Evolutionary conservation across 2,113 vertebrate species (phyloP).

Genomic region (Climacteris rufus): DNA sequence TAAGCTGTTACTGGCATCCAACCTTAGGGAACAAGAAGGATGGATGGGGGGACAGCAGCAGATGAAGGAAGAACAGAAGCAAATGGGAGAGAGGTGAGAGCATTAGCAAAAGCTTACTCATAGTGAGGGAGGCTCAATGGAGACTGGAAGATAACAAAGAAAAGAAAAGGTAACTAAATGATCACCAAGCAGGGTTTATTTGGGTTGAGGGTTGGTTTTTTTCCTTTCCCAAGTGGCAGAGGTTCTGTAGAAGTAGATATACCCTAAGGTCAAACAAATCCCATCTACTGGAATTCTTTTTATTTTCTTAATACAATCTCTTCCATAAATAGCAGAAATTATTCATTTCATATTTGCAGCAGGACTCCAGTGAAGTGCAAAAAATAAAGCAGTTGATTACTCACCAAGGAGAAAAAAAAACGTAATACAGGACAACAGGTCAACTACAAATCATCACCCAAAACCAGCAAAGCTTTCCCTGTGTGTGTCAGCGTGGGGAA

Average conservation of each 20-base stretch:
- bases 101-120: not conserved
- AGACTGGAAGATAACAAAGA: not conserved
- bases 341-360: not conserved
- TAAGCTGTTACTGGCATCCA: not conserved
- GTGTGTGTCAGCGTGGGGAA: accelerated
- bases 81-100: not conserved
- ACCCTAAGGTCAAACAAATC: not conserved
- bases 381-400: not conserved
- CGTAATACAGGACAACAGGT: not conserved
- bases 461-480: not conserved
- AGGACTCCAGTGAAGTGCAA: not conserved
- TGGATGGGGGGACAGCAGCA: not conserved
- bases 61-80: not conserved
- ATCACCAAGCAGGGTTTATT: not conserved
- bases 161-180: not conserved
- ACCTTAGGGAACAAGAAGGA: not conserved
- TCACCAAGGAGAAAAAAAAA: not conserved
- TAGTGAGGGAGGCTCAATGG: not conserved
- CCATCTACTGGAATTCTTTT: not conserved
- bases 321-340: not conserved
- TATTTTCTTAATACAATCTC: not conserved
- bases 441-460: not conserved
- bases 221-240: not conserved
- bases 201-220: not conserved
- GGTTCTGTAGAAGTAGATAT: not conserved